Conservation (phyloP, 1,140 invertebrate genomes). For the Drosophila malerkotliana region DNA sequence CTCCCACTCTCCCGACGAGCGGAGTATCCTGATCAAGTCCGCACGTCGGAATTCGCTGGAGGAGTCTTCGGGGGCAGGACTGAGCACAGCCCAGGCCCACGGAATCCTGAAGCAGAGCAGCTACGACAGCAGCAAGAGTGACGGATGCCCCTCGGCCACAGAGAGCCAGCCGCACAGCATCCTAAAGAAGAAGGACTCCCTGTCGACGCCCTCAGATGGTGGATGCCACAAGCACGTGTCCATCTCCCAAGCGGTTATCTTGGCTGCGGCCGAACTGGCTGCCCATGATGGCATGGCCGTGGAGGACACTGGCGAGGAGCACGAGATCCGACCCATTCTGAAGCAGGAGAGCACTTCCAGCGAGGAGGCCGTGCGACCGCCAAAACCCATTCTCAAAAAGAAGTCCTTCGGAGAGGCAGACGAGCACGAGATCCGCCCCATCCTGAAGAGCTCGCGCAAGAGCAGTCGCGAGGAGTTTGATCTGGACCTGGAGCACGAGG, state of each 20-base stretch:
- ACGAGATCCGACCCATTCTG: slow-evolving; percentile 90
- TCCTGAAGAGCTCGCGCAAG: slow-evolving; percentile 90
- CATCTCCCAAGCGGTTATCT: slow-evolving; percentile 88
- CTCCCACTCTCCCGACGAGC: slow-evolving; percentile 83
- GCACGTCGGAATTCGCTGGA: slow-evolving; percentile 84
- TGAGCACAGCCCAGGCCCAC: slow-evolving; percentile 80
- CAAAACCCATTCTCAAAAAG: slow-evolving; percentile 92
- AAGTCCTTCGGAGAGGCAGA: slow-evolving; percentile 92
- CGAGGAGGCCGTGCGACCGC: slow-evolving; percentile 84
- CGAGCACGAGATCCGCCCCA: slow-evolving; percentile 88
- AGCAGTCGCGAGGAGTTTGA: slow-evolving; percentile 85
- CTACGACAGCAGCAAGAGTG: slow-evolving; percentile 86
- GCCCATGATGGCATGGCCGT: slow-evolving; percentile 23
- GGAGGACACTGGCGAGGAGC: slow-evolving; percentile 84
- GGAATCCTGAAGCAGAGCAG: slow-evolving; percentile 89
- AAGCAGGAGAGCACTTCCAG: slow-evolving; percentile 85
- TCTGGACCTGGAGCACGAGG: slow-evolving; percentile 41
- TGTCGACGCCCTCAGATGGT: slow-evolving; percentile 85
- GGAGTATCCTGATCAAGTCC: slow-evolving; percentile 80
- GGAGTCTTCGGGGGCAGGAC: slow-evolving; percentile 56
- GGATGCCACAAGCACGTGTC: slow-evolving; percentile 87
- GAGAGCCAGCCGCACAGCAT: slow-evolving; percentile 91
- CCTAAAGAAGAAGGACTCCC: slow-evolving; percentile 88
- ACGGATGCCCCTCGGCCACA: slow-evolving; percentile 84
- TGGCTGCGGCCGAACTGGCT: slow-evolving; percentile 86